Evolutionary conservation across 2,888 invertebrate genomes (phyloP).

Genomic region (Epirrhoe tristata): DNA sequence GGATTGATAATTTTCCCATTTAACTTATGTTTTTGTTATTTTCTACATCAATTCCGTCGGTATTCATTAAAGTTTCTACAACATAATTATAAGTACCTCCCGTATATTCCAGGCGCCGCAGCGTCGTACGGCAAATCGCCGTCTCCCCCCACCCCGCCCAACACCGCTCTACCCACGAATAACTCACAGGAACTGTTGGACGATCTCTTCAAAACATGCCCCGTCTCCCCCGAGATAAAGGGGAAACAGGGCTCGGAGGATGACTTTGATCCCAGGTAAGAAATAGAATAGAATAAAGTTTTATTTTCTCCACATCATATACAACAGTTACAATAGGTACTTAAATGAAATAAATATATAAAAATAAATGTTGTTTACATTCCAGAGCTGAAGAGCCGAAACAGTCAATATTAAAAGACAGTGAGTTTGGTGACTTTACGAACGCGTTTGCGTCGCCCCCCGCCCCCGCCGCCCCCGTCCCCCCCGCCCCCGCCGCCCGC

Average conservation of each 20-base stretch:
- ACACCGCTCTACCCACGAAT: constrained; percentile 32
- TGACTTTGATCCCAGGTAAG: constrained; percentile 87
- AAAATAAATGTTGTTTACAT: no score
- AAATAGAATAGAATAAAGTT: not conserved
- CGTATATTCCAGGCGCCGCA: constrained; percentile 64
- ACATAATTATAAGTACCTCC: no score
- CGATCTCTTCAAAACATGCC: constrained; percentile 85
- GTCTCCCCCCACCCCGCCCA: constrained; percentile 50
- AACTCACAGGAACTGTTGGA: constrained; percentile 79
- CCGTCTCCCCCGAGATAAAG: constrained; percentile 62
- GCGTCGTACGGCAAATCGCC: constrained; percentile 67
- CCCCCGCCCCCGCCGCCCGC: constrained; percentile 39
- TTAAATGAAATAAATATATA: no score
- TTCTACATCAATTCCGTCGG: no score
- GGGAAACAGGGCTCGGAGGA: constrained; percentile 66
- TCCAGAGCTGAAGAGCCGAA: constrained; percentile 72
- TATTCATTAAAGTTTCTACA: no score
- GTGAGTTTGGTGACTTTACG: constrained; percentile 92
- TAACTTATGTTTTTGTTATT: no score
- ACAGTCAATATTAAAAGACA: constrained; percentile 43
- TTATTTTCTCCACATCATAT: no score
- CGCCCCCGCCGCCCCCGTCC: constrained; percentile 46
- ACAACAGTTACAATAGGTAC: no score
- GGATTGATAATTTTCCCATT: no score
- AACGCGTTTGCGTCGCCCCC: constrained; percentile 85